phyloP scores from a whole-genome alignment of 2,888 invertebrate genomes.

The Didymodactylos carnosus region DNA sequence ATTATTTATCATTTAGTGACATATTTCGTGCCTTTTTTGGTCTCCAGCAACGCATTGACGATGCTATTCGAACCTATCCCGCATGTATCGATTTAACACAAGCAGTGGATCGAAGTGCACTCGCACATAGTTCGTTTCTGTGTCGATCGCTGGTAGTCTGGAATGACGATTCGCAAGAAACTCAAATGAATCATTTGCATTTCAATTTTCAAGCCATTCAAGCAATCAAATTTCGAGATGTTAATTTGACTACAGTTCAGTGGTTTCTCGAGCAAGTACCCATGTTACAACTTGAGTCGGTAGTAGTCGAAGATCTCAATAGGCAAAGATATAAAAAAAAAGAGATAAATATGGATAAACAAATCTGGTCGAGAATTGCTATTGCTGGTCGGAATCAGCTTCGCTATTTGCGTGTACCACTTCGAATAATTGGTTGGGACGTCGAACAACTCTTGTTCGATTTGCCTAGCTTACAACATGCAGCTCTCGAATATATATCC shows the following conservation, averaged over 20 bases:
- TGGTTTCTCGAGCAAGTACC: neutral
- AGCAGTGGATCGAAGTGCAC: neutral
- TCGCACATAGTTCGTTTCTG: neutral
- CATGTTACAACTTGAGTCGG: neutral
- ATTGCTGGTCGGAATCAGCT: neutral
- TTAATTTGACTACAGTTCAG: neutral
- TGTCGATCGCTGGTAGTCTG: neutral
- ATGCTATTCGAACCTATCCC: neutral
- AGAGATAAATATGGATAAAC: neutral
- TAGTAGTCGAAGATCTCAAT: neutral
- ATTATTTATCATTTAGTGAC: neutral
- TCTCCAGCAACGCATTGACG: neutral
- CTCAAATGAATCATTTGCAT: neutral
- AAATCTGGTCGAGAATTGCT: neutral
- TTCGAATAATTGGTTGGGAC: neutral
- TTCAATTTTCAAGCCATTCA: neutral
- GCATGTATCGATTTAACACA: neutral
- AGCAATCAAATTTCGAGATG: neutral
- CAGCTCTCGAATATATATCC: neutral
- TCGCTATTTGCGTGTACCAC: neutral
- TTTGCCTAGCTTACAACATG: neutral
- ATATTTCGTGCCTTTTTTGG: neutral
- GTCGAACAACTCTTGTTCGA: neutral
- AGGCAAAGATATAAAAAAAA: neutral
- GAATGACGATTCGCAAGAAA: neutral